Evolutionary conservation across 2,888 invertebrate genomes (phyloP).

Genomic region (Cinara cedri): DNA sequence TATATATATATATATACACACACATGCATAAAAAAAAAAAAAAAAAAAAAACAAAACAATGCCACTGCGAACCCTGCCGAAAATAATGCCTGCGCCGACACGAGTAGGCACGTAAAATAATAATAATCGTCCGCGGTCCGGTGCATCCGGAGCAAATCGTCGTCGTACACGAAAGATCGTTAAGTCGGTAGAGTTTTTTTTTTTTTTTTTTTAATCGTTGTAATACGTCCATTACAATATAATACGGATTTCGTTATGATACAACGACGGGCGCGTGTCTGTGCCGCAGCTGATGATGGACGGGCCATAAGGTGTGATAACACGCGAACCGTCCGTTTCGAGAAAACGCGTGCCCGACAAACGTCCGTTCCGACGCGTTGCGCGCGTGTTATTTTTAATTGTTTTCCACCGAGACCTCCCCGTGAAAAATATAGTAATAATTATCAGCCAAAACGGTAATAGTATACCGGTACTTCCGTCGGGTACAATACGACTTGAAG

Average conservation of each 20-base stretch:
- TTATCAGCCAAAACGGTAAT: background rate
- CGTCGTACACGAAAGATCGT: slow-evolving; percentile 32
- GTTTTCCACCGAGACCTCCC: no score
- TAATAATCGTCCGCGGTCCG: slow-evolving; percentile 13
- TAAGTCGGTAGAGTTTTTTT: background rate
- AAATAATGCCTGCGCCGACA: background rate
- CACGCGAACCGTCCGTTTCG: background rate
- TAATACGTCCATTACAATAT: no score
- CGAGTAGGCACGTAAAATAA: background rate
- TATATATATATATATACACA: no score
- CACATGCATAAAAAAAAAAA: no score
- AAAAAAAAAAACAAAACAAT: slow-evolving; percentile 14
- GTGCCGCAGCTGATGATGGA: background rate
- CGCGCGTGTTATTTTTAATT: slow-evolving; percentile 13
- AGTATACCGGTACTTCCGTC: background rate
- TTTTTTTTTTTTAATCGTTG: no score
- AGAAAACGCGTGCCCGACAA: slow-evolving; percentile 1
- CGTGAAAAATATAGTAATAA: no score
- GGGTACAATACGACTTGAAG: no score
- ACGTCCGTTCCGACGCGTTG: slow-evolving; percentile 7
- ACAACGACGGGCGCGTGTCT: background rate
- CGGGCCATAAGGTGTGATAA: no score
- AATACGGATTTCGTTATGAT: no score
- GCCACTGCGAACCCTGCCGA: no score
- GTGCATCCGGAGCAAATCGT: background rate